Conservation (phyloP, 1,140 invertebrate species). For the Polypedilum pembai region DNA sequence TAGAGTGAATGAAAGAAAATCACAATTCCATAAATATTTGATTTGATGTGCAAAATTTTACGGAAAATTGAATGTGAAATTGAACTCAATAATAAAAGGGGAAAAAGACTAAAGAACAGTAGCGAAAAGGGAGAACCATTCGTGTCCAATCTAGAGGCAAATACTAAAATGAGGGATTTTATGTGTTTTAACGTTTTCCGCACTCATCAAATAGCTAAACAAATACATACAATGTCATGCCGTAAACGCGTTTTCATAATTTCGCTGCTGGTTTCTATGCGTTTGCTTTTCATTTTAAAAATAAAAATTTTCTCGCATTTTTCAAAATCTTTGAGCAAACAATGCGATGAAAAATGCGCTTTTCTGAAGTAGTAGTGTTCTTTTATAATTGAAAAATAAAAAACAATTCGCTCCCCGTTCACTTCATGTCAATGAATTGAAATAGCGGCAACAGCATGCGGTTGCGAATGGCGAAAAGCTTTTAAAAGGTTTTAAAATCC, state of each 20-base stretch:
- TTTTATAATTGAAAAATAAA: neutral
- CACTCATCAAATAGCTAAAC: conserved; percentile 6
- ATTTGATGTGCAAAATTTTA: conserved; percentile 28
- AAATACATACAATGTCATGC: neutral
- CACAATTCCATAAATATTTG: conserved; percentile 28
- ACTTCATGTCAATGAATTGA: conserved; percentile 21
- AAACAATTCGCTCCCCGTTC: neutral
- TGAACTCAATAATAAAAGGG: conserved; percentile 1
- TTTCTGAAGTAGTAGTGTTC: neutral
- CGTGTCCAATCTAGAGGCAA: neutral
- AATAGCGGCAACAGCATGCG: conserved; percentile 9
- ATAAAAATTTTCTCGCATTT: neutral
- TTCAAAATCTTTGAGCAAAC: conserved; percentile 3
- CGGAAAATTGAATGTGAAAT: conserved; percentile 25
- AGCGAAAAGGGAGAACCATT: neutral
- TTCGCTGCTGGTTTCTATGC: neutral
- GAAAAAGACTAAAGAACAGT: neutral
- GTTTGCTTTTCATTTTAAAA: conserved; percentile 3
- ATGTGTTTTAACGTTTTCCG: conserved; percentile 17
- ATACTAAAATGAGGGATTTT: conserved; percentile 18
- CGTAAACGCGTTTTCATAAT: neutral
- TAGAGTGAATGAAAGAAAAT: neutral
- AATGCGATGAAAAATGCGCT: conserved; percentile 22
- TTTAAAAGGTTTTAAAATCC: conserved; percentile 24
- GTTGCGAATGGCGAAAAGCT: conserved; percentile 15